A percentile compares a stretch with the other conserved stretches of the same genome.
These are phyloP conservation scores for Saccopteryx bilineata DNA, from an alignment of 2,113 vertebrate genomes.

Conservation along the genomic window DNA sequence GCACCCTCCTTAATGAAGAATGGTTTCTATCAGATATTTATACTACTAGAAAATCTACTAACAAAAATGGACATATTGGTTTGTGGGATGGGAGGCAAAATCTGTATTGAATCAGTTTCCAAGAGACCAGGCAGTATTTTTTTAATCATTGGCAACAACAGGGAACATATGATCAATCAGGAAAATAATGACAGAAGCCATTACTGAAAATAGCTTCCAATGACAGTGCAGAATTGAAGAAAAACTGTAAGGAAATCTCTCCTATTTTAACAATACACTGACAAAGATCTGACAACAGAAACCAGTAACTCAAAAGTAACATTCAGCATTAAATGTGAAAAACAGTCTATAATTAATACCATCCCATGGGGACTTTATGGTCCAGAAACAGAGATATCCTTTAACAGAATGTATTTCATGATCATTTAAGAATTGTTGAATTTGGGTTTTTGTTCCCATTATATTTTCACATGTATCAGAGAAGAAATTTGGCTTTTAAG, in stretches of 20 bases:
- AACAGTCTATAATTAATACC: background rate
- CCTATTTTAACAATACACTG: slow-evolving; percentile 41
- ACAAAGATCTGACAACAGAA: slow-evolving; percentile 19
- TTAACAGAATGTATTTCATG: background rate
- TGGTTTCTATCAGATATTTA: slow-evolving; percentile 42
- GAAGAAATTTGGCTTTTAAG: slow-evolving; percentile 11
- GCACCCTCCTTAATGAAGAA: slow-evolving; percentile 25
- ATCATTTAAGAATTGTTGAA: background rate
- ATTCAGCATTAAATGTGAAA: slow-evolving; percentile 40
- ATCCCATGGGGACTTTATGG: background rate
- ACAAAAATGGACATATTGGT: slow-evolving; percentile 68
- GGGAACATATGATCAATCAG: slow-evolving; percentile 74
- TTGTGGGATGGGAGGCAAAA: slow-evolving; percentile 64
- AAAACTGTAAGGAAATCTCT: slow-evolving; percentile 61
- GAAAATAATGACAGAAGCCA: slow-evolving; percentile 74
- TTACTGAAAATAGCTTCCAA: slow-evolving; percentile 73
- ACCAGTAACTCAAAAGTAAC: background rate
- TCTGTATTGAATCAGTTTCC: slow-evolving; percentile 65
- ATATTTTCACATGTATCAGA: background rate
- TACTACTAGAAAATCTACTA: slow-evolving; percentile 64
- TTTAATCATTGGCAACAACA: slow-evolving; percentile 69
- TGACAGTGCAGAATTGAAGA: slow-evolving; percentile 21
- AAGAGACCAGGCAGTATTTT: slow-evolving; percentile 68
- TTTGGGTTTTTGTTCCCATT: background rate
- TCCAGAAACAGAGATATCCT: background rate